These are phyloP conservation scores for Sebastes umbrosus DNA, from an alignment of 2,797 vertebrate genomes.

Conservation along the genomic window DNA sequence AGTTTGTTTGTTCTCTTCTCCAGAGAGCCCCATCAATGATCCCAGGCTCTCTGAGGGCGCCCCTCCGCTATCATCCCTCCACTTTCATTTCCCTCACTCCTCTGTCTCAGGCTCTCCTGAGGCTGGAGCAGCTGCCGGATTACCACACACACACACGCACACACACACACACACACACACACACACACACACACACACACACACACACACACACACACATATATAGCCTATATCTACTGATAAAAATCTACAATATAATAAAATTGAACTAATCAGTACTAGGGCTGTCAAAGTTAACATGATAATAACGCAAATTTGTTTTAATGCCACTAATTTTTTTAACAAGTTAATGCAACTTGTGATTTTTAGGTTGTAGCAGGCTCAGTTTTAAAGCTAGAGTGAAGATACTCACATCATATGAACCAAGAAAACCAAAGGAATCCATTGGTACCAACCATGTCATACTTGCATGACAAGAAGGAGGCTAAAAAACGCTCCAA, in stretches of 20 bases:
- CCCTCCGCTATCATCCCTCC: slow-evolving; percentile 75
- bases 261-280: neutral
- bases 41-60: slow-evolving; percentile 72
- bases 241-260: slow-evolving; percentile 20
- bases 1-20: slow-evolving; percentile 84
- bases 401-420: too few relatives aligned
- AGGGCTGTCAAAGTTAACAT: too few relatives aligned
- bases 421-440: too few relatives aligned
- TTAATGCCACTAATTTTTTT: too few relatives aligned
- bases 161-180: neutral
- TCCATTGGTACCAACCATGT: too few relatives aligned
- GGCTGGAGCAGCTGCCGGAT: slow-evolving; percentile 60
- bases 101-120: slow-evolving; percentile 65
- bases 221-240: slow-evolving; percentile 9
- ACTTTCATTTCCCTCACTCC: slow-evolving; percentile 79
- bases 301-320: too few relatives aligned
- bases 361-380: too few relatives aligned
- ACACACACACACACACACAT: neutral
- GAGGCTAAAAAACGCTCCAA: too few relatives aligned
- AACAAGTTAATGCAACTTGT: too few relatives aligned
- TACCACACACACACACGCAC: slow-evolving; percentile 17
- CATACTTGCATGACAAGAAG: too few relatives aligned
- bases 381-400: too few relatives aligned
- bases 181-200: neutral
- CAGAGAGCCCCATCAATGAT: slow-evolving; percentile 79